Base-by-base conservation (phyloP, 2,888 invertebrate genomes). In the Gastracanthus pulcherrimus region DNA sequence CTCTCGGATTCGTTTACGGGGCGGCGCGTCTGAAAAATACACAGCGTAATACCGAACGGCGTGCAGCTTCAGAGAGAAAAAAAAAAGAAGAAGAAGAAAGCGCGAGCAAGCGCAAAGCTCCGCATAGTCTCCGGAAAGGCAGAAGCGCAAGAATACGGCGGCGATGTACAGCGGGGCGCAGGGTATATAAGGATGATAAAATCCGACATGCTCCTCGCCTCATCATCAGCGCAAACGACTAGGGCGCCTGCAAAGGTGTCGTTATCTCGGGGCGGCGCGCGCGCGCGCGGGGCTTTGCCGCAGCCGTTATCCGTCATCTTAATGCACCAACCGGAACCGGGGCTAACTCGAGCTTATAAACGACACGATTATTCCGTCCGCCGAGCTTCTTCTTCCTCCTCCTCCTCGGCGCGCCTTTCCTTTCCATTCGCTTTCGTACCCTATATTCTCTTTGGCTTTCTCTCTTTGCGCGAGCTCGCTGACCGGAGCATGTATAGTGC, bases 331-430 rank as follows among this genome's bases (percentile, higher is more conserved):
- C 86, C 86, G 86, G 86, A 77, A 77, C 77, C 77, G 67, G 48
- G 86, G 86, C 88, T 71, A 86, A 86, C 85, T 71, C 84, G 76
- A 83, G 88, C 87, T 89, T 90, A 89, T 89, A 89, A 90, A 89
- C 87, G 89, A 86, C 88, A 85, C 87, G 89, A 89, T 89, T 89
- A 89, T 89, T 88, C 89, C 85, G 77, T 83, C 85, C 86, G 71
- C 58, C 66, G 75, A 75, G 81, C 82, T 84, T 76, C 80, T 69
- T 76, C 62, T 70, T 6, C 26, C 31, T 23, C 23, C 6, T 45
- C 36, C 34, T 48, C 31, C 51, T 77, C 55, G 51, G 19, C 70
- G 26, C 23, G 6, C 16, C 26, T 55, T 55, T 55, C 23, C 26
- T 55, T n/a, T n/a, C n/a, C n/a, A n/a, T n/a, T n/a, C n/a, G n/a